Percentiles rank a stretch among this genome's conserved stretches.
These are phyloP conservation scores for Dicentrarchus labrax DNA, from an alignment of 2,113 vertebrate species.

Conservation along the genomic window DNA sequence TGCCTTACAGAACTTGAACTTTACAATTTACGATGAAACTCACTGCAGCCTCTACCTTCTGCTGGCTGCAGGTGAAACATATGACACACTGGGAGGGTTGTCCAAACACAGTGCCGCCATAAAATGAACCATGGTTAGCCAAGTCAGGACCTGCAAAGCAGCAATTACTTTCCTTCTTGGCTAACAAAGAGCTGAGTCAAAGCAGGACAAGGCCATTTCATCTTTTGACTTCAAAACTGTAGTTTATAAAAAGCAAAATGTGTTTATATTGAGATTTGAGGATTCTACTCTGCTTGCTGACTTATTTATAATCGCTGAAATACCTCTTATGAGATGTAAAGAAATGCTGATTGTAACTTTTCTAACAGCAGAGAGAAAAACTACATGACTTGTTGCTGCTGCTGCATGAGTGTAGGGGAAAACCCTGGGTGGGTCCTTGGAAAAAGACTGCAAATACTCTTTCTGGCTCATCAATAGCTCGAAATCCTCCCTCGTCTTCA, in stretches of 20 bases:
- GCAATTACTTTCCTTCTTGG: conserved; percentile 7
- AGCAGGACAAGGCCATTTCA: background rate
- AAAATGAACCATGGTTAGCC: background rate
- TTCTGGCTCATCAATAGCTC: conserved; percentile 35
- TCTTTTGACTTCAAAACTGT: background rate
- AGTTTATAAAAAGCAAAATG: background rate
- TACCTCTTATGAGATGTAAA: background rate
- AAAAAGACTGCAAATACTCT: conserved; percentile 52
- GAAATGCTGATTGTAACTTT: background rate
- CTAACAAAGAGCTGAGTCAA: conserved; percentile 8
- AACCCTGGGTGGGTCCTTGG: conserved; percentile 59
- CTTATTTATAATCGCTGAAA: background rate
- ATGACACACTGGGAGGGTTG: background rate
- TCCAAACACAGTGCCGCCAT: background rate
- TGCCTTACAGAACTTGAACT: background rate
- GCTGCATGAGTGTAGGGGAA: conserved; percentile 32
- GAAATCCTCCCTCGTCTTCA: conserved; percentile 18
- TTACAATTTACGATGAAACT: background rate
- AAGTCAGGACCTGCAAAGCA: background rate
- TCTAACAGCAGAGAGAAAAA: conserved; percentile 7
- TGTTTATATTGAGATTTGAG: background rate
- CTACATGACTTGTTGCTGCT: conserved; percentile 7
- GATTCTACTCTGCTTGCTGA: background rate
- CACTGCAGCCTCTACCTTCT: background rate
- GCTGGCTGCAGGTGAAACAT: background rate